Conservation (phyloP, 2,113 vertebrate genomes). For the Odocoileus virginianus region DNA sequence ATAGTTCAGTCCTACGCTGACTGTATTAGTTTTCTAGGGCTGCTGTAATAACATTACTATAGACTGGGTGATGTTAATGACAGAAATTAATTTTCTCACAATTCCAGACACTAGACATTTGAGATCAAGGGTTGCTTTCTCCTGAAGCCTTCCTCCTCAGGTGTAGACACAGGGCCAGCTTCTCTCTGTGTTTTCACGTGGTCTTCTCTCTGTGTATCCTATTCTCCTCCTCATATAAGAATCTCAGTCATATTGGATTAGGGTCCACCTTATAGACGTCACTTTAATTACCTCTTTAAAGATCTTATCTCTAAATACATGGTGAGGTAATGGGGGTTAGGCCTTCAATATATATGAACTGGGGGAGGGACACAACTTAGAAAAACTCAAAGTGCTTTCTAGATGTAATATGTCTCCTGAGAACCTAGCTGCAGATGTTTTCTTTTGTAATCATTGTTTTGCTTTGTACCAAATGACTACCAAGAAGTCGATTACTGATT, state of each 20-base stretch:
- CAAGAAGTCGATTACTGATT: background rate
- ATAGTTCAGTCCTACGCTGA: background rate
- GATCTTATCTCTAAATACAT: background rate
- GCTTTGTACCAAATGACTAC: background rate
- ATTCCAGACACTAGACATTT: background rate
- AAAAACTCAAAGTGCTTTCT: background rate
- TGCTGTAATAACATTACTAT: background rate
- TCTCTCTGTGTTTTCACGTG: background rate
- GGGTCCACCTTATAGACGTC: background rate
- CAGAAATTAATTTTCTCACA: background rate
- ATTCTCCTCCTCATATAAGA: background rate
- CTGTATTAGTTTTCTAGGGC: background rate
- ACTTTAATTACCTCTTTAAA: background rate
- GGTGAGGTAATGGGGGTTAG: background rate
- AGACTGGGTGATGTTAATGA: background rate
- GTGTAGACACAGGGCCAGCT: background rate
- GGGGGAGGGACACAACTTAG: background rate
- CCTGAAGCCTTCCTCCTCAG: background rate
- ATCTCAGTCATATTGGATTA: background rate
- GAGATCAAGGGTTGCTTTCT: background rate
- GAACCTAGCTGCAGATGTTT: background rate
- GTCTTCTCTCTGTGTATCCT: background rate
- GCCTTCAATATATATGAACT: background rate
- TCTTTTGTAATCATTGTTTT: background rate
- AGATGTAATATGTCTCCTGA: background rate